Base-by-base conservation (phyloP, 2,888 invertebrate genomes). In the Cartodere bifasciata region DNA sequence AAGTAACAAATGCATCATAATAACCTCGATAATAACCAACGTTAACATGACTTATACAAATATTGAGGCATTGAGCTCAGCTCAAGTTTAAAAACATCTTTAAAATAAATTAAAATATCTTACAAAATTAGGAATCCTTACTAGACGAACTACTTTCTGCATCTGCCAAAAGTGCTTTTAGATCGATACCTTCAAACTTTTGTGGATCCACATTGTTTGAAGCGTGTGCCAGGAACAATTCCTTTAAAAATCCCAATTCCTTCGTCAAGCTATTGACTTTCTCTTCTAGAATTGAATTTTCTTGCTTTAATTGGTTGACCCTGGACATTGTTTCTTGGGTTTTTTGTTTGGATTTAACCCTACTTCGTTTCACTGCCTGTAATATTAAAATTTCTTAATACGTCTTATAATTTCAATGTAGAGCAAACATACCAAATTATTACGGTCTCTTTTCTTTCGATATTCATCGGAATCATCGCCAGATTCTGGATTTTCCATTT, bases 231-330 rank as follows among this genome's bases (percentile, higher is more conserved):
- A 85, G 58, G 49, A 86, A 83, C 31, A 86, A 60, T 50, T 85
- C 83, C 56, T 85, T 85, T 6, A 86, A 60, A 48, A 85, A 81
- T 25, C 76, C 74, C 13, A 86, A 58, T 52, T 86, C 84, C 52
- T 82, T 81, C 7, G 79, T 78, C n/a, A 85, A 61, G 32, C 78
- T 75, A 50, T 81, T 79, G 2, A 85, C 82, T 56, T 82, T 83
- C 46, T 82, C 79, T 53, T 84, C 81, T 15, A 86, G 57, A 47
- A 77, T 68, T 51, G 81, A 79, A 55, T 85, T 86, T 52, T 86
- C 85, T 5, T 70, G 72, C 52, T 79, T 78, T 21, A 86, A 55
- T 51, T 78, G 73, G 47, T 70, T 77, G 1, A 86, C 85, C 32
- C 82, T 59, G 34, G 74, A 70, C 39, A 80, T 63, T 4, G 85